phyloP scores from a whole-genome alignment of 2,797 vertebrate genomes.

The Otolemur crassicaudatus region DNA sequence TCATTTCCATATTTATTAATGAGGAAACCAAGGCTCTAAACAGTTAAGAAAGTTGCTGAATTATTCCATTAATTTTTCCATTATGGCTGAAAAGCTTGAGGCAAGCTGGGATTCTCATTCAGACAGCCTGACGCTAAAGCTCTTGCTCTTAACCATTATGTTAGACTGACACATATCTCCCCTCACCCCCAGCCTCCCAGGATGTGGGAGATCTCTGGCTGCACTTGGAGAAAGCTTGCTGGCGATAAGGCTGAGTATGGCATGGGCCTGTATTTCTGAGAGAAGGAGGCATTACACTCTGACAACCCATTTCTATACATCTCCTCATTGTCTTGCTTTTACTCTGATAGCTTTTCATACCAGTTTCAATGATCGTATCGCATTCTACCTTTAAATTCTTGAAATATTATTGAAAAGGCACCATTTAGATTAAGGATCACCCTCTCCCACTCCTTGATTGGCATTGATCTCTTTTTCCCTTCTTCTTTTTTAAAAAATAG shows the following conservation, averaged over 20 bases:
- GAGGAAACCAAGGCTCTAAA: slow-evolving; percentile 25
- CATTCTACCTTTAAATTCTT: slow-evolving; percentile 17
- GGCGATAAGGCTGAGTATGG: background rate
- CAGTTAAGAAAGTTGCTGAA: background rate
- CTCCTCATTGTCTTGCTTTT: background rate
- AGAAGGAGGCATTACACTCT: background rate
- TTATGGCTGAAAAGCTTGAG: background rate
- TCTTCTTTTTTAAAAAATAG: background rate
- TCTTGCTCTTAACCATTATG: background rate
- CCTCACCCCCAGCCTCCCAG: too few relatives aligned
- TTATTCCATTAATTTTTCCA: background rate
- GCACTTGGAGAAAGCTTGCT: background rate
- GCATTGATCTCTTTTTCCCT: background rate
- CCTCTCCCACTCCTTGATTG: background rate
- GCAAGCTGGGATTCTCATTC: background rate
- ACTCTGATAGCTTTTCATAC: background rate
- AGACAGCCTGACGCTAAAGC: background rate
- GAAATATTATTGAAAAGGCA: slow-evolving; percentile 8
- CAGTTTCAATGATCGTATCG: background rate
- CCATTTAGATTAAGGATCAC: background rate
- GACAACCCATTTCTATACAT: background rate
- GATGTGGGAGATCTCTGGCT: too few relatives aligned
- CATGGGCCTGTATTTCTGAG: background rate
- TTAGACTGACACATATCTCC: background rate
- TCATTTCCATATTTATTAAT: background rate